Percentiles rank a stretch among this genome's conserved stretches.
phyloP scores from a whole-genome alignment of 2,113 vertebrate genomes.

The Emydocephalus ijimae region DNA sequence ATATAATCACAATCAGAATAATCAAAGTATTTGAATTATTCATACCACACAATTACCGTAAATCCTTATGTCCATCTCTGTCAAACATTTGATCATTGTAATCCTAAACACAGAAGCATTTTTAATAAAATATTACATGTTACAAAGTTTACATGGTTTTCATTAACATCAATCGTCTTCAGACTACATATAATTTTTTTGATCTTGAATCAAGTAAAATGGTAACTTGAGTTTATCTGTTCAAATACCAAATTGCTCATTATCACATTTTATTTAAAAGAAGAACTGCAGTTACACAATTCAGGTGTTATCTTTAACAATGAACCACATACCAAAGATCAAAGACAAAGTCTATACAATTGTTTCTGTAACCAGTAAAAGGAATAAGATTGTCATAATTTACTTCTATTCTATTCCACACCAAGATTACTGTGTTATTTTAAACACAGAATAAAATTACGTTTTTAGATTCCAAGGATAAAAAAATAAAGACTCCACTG shows the following conservation, averaged over 20 bases:
- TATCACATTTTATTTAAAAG: conserved; percentile 5
- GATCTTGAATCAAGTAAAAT: not conserved
- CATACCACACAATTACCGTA: not conserved
- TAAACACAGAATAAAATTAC: not conserved
- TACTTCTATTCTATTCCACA: not conserved
- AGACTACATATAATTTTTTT: not conserved
- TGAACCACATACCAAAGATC: not conserved
- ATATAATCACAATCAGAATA: not conserved
- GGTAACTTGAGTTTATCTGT: not conserved
- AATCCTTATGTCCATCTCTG: not conserved
- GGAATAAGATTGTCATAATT: not conserved
- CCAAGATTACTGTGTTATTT: not conserved
- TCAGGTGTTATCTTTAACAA: not conserved
- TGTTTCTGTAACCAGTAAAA: not conserved
- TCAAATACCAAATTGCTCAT: not conserved
- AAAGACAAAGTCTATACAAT: not conserved
- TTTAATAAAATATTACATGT: conserved; percentile 17
- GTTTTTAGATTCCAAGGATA: not conserved
- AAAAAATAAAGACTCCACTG: not conserved
- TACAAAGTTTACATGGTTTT: conserved; percentile 23
- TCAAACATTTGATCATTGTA: not conserved
- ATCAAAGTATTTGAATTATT: not conserved
- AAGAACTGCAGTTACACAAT: not conserved
- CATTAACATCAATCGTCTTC: conserved; percentile 18
- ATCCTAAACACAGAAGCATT: conserved; percentile 23